Percentiles rank a stretch among this genome's conserved stretches.
These are phyloP conservation scores for Ypsolopha sequella DNA, from an alignment of 2,888 invertebrate species.

Conservation along the genomic window DNA sequence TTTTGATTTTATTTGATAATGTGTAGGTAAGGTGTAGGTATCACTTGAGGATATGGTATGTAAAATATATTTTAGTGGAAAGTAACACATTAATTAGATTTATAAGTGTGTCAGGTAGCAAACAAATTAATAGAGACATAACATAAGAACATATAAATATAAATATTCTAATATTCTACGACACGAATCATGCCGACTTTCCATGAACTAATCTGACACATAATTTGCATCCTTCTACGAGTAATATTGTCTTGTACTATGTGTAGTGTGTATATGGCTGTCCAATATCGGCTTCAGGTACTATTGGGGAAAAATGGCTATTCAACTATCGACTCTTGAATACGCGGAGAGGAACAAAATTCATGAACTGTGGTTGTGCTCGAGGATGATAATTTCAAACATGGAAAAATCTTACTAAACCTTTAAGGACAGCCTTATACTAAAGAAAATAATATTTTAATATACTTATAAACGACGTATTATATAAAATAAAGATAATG, in stretches of 20 bases:
- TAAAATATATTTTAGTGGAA: too few relatives aligned
- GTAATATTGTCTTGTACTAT: neutral
- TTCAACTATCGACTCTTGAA: neutral
- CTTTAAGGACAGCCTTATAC: neutral
- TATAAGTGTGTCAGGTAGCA: too few relatives aligned
- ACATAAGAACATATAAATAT: too few relatives aligned
- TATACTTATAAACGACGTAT: neutral
- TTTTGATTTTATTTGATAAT: too few relatives aligned
- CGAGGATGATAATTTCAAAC: too few relatives aligned
- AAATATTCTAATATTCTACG: neutral
- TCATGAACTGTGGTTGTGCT: too few relatives aligned
- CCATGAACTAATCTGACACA: neutral
- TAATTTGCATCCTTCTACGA: neutral
- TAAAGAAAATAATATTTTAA: neutral
- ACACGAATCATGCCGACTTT: constrained; percentile 1
- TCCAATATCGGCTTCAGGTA: neutral
- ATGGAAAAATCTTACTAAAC: too few relatives aligned
- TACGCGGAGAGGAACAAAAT: neutral
- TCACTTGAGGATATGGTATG: too few relatives aligned
- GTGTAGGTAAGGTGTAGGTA: too few relatives aligned
- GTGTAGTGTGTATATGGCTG: neutral
- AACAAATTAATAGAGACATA: too few relatives aligned
- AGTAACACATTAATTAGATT: too few relatives aligned
- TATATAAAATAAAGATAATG: neutral
- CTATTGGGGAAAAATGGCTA: neutral